phyloP scores from a whole-genome alignment of 1,140 invertebrate genomes.

The Battus philenor region DNA sequence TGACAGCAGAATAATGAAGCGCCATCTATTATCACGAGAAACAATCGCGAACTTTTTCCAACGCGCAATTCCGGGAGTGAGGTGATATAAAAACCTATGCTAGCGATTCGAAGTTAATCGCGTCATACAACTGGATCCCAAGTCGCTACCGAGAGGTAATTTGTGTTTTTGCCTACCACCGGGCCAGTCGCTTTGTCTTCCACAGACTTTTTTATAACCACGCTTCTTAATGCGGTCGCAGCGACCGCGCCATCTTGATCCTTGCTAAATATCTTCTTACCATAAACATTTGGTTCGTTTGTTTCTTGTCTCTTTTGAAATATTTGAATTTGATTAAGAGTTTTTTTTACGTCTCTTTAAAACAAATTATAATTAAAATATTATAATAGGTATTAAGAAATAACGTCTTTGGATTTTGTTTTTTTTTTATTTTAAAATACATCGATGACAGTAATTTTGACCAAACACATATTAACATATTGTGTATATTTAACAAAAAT shows the following conservation, averaged over 20 bases:
- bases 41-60: slow-evolving; percentile 1
- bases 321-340: slow-evolving; percentile 2
- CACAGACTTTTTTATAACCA: slow-evolving; percentile 31
- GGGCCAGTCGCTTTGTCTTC: slow-evolving; percentile 43
- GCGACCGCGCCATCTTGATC: slow-evolving; percentile 27
- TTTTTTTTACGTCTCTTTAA: too few species aligned
- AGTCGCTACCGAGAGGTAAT: slow-evolving; percentile 40
- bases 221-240: slow-evolving; percentile 33
- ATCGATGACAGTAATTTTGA: too few species aligned
- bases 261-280: slow-evolving; percentile 16
- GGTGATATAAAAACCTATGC: slow-evolving; percentile 14
- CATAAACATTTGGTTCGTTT: slow-evolving; percentile 2
- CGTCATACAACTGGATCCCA: slow-evolving; percentile 36
- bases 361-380: too few species aligned
- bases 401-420: too few species aligned
- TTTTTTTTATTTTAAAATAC: too few species aligned
- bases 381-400: too few species aligned
- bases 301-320: background rate
- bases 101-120: slow-evolving; percentile 24
- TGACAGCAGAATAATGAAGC: too few species aligned
- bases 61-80: slow-evolving; percentile 8
- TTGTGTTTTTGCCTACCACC: slow-evolving; percentile 49
- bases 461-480: too few species aligned
- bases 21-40: background rate
- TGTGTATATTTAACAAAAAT: too few species aligned